Percentiles rank a stretch among this genome's conserved stretches.
These are phyloP conservation scores for Scopus umbretta DNA, from an alignment of 2,113 vertebrate genomes.

Conservation along the genomic window DNA sequence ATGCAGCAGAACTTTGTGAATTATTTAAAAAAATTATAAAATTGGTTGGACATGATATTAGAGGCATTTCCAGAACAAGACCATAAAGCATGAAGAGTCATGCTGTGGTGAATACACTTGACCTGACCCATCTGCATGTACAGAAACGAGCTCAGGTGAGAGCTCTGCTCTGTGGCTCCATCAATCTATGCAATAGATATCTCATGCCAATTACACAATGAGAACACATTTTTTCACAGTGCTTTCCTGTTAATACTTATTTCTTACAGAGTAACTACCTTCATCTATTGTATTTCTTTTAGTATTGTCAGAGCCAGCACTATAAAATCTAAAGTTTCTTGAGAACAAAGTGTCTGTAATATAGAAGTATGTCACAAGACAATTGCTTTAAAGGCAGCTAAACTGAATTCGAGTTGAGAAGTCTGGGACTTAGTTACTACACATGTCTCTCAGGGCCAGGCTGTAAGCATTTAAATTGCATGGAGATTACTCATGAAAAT, in stretches of 20 bases:
- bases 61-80: neutral
- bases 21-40: neutral
- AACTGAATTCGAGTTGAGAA: neutral
- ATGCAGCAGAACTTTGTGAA: neutral
- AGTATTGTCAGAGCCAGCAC: neutral
- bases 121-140: neutral
- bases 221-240: neutral
- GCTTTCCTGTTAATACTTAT: neutral
- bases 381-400: neutral
- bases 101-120: neutral
- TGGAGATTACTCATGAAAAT: neutral
- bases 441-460: neutral
- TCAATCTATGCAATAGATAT: neutral
- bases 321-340: neutral
- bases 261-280: neutral
- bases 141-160: neutral
- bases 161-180: neutral
- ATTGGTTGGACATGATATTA: neutral
- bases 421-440: neutral
- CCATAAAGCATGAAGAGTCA: neutral
- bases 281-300: neutral
- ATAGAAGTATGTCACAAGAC: neutral
- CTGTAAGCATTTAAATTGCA: neutral
- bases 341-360: neutral
- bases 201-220: neutral